Conservation (phyloP, 2,113 vertebrate genomes). For the Nannospalax galili region DNA sequence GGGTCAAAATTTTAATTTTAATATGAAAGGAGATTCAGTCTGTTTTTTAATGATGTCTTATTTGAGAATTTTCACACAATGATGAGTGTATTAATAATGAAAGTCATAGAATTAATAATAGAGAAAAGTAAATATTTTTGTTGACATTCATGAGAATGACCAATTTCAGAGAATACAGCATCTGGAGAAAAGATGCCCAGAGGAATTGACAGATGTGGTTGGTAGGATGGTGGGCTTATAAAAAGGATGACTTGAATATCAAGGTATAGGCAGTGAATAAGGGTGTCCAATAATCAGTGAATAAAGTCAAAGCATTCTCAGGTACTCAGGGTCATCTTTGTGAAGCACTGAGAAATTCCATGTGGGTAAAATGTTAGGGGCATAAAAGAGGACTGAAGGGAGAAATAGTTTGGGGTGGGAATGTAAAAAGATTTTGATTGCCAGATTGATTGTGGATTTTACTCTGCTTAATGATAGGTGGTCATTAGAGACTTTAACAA, state of each 20-base stretch:
- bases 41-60: not conserved
- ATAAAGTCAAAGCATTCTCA: not conserved
- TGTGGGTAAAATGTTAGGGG: not conserved
- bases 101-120: not conserved
- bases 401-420: not conserved
- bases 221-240: not conserved
- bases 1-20: not conserved
- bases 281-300: not conserved
- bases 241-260: conserved; percentile 10
- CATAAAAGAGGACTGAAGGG: not conserved
- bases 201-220: not conserved
- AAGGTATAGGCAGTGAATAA: not conserved
- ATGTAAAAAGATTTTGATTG: not conserved
- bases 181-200: not conserved
- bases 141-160: not conserved
- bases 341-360: not conserved
- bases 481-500: not conserved
- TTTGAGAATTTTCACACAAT: not conserved
- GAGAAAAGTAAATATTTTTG: not conserved
- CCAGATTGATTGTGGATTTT: not conserved
- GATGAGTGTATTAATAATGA: not conserved
- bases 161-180: not conserved
- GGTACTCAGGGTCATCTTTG: not conserved
- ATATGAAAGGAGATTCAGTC: not conserved
- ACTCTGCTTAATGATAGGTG: not conserved